Percentiles rank a stretch among this genome's conserved stretches.
These are phyloP conservation scores for Gonioctena quinquepunctata DNA, from an alignment of 1,140 invertebrate species.

Conservation along the genomic window DNA sequence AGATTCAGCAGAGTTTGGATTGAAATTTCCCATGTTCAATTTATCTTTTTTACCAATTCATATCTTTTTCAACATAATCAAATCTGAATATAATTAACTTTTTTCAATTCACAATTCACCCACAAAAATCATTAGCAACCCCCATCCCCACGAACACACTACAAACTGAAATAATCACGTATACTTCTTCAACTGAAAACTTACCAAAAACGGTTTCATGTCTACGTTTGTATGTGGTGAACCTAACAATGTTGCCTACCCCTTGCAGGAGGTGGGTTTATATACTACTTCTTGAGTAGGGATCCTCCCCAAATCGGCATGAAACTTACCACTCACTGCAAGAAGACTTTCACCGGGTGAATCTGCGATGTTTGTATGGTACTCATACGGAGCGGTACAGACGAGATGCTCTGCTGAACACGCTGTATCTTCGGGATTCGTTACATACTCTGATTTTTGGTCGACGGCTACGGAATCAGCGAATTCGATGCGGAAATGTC, in stretches of 20 bases:
- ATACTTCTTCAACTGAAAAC: too few species aligned
- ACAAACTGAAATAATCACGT: too few species aligned
- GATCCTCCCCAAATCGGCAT: constrained; percentile 24
- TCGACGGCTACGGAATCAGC: too few species aligned
- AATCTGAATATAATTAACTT: too few species aligned
- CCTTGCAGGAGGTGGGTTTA: constrained; percentile 41
- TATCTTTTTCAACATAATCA: too few species aligned
- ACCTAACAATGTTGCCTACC: constrained; percentile 41
- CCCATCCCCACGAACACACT: too few species aligned
- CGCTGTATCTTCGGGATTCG: not conserved
- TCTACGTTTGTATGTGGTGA: constrained; percentile 27
- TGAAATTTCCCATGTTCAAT: too few species aligned
- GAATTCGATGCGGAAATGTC: too few species aligned
- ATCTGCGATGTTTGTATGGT: constrained; percentile 1
- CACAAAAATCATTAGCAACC: too few species aligned
- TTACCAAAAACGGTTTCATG: constrained; percentile 48
- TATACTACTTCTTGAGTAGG: constrained; percentile 43
- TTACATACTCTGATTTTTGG: not conserved
- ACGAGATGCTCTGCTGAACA: constrained; percentile 7
- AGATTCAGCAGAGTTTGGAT: too few species aligned
- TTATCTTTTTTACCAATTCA: too few species aligned
- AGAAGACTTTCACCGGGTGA: constrained; percentile 13
- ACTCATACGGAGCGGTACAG: not conserved
- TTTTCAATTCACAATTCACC: too few species aligned
- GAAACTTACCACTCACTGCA: constrained; percentile 7